Evolutionary conservation across 2,113 vertebrate species (phyloP).

Genomic region (Callopanchax toddi): DNA sequence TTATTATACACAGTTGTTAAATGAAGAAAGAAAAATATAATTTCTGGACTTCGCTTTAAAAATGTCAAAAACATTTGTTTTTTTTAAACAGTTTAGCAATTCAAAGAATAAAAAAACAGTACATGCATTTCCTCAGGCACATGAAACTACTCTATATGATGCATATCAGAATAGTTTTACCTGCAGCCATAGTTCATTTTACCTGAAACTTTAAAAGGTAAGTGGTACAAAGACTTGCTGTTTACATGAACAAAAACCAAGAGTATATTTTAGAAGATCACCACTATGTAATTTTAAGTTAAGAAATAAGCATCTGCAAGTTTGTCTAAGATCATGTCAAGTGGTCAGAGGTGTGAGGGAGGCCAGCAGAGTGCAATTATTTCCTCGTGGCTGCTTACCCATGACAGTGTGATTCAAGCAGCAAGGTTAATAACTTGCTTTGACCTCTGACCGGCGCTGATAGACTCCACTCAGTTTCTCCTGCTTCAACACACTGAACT

Average conservation of each 20-base stretch:
- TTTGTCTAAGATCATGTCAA: conserved; percentile 57
- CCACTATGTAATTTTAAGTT: conserved; percentile 27
- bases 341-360: conserved; percentile 52
- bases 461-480: conserved; percentile 37
- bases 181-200: too few relatives aligned
- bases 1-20: not conserved
- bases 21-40: too few relatives aligned
- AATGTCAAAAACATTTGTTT: too few relatives aligned
- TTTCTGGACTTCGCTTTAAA: too few relatives aligned
- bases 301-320: conserved; percentile 23
- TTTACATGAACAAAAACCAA: too few relatives aligned
- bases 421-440: conserved; percentile 74
- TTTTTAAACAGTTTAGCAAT: conserved; percentile 12
- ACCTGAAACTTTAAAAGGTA: too few relatives aligned
- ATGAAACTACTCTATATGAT: not conserved
- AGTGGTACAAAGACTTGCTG: not conserved
- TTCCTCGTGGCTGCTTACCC: conserved; percentile 68
- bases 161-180: too few relatives aligned
- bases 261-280: not conserved
- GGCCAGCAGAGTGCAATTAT: conserved; percentile 56
- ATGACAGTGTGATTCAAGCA: conserved; percentile 63
- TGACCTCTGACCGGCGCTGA: conserved; percentile 68
- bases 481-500: conserved; percentile 20
- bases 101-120: too few relatives aligned
- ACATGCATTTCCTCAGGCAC: not conserved